These are phyloP conservation scores for Propithecus coquereli DNA, from an alignment of 2,113 vertebrate genomes.

Conservation along the genomic window DNA sequence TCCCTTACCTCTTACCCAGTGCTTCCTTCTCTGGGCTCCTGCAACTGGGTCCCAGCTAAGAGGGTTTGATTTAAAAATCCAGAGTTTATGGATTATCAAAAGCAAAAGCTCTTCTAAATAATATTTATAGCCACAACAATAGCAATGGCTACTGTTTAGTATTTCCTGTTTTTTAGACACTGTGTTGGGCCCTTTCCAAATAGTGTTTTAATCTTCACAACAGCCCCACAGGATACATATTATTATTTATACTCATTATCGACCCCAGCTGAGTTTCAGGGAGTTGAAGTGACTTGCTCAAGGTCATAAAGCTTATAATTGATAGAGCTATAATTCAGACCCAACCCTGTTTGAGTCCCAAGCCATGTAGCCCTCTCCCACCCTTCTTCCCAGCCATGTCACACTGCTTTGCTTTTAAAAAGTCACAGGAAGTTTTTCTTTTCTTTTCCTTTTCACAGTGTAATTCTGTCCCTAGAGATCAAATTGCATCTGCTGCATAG, in stretches of 20 bases:
- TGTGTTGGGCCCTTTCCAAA: background rate
- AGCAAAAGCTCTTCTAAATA: constrained; percentile 6
- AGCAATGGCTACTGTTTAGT: background rate
- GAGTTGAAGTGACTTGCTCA: background rate
- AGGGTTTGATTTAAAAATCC: background rate
- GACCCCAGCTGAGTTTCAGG: background rate
- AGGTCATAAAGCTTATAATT: background rate
- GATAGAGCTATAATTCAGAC: background rate
- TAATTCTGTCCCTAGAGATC: constrained; percentile 94
- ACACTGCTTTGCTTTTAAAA: background rate
- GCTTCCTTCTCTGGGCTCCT: background rate
- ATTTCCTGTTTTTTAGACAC: constrained; percentile 2
- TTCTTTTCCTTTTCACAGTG: constrained; percentile 76
- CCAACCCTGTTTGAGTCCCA: background rate
- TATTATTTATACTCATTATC: background rate
- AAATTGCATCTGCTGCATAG: constrained; percentile 95
- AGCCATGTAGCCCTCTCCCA: background rate
- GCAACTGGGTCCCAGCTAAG: background rate
- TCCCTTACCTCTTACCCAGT: background rate
- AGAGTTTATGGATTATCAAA: constrained; percentile 3
- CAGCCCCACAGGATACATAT: background rate
- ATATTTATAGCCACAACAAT: background rate
- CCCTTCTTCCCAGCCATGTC: background rate
- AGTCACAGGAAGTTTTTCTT: background rate
- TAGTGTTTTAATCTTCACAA: background rate